Base-by-base conservation (phyloP, 2,888 invertebrate genomes). In the Megaustenia siamemsis region DNA sequence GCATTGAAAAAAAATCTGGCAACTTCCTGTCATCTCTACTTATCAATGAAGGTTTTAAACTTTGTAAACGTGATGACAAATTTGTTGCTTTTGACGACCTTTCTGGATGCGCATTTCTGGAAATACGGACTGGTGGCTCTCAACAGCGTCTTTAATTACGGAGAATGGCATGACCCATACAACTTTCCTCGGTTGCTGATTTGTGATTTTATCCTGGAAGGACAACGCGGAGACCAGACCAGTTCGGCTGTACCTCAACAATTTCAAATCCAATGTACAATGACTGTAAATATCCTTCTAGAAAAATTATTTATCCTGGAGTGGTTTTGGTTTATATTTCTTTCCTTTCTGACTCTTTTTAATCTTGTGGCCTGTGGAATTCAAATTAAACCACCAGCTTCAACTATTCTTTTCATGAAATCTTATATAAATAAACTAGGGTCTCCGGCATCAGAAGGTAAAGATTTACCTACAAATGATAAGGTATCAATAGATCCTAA, bases 301-400 rank as follows among this genome's bases (percentile, higher is more conserved):
- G 86, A 83, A 60, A 86, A 86, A 45, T 49, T 86, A 24, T 86
- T 86, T 60, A 80, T 66, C 21, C 12, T 86, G 1, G 66, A 75
- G 69, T 86, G 83, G 83, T 86, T 86, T 45, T 86, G 86, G 86
- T 56, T 86, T n/a, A 38, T 82, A 21, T 45, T 83, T 32, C 66
- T 86, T 0, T 68, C 75, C 43, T 32, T 79, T 32, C 38, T 76
- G 43, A 76, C 83, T 21, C 8, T 78, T 18, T 21, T 76, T 24
- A 86, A 83, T 73, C 28, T 86, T 21, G 24, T 83, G 69, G 28
- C 45, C 32, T 83, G 86, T 83, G 35, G 60, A 21, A 32, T 79
- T 15, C n/a, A 79, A 38, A 86, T 76, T n/a, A 80, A 80, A 63
- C 79, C 79, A 1, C 69, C 75, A 1, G 82, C 82, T 75, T 77